Base-by-base conservation (phyloP, 2,888 invertebrate genomes). In the Limnephilus rhombicus region DNA sequence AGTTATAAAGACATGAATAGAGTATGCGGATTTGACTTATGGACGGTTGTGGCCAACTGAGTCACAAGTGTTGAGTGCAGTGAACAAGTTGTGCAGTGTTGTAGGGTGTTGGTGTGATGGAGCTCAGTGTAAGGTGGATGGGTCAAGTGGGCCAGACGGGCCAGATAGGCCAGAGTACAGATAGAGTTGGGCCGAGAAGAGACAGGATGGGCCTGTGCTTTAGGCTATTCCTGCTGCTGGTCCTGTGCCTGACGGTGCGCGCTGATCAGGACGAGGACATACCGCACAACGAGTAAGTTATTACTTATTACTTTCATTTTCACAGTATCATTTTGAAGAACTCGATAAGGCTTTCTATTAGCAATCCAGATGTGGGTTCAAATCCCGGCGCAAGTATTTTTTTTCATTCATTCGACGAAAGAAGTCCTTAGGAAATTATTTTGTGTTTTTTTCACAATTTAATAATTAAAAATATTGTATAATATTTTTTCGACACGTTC, bases 251-350 rank as follows among this genome's bases (percentile, higher is more conserved):
- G 68, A 11, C 89, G 80, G 85, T 95, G 95, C 96, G 96, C 94
- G 95, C 97, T 94, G 98, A 98, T 96, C 98, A 98, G 96, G 98
- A 98, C 95, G 98, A 98, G 96, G 98, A 98, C 95, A 98, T 98
- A 95, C 98, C 98, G 93, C 98, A 98, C 95, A 98, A 98, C 96
- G 98, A 98, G 98, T 98, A 97, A 98, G 98, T 81, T 45, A 81
- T 15, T 41, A 7, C 0, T 41, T 41, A 41, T 45, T 45, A 45
- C 1, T 12, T 45, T 45, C 12, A 15, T 83, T 53, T 53, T 53
- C 53, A 53, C 18, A 15, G 53, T 53, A 53, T 53, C 15, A 18
- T 53, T 15, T 53, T 18, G 53, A 18, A 0, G 15, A 5, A 18
- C 18, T 53, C 45, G 11, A 12, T 45, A 2, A 45, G 45, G 45